Base-by-base conservation (phyloP, 92 coral and sea anemone genomes). In the Zoanthus gigantus region DNA sequence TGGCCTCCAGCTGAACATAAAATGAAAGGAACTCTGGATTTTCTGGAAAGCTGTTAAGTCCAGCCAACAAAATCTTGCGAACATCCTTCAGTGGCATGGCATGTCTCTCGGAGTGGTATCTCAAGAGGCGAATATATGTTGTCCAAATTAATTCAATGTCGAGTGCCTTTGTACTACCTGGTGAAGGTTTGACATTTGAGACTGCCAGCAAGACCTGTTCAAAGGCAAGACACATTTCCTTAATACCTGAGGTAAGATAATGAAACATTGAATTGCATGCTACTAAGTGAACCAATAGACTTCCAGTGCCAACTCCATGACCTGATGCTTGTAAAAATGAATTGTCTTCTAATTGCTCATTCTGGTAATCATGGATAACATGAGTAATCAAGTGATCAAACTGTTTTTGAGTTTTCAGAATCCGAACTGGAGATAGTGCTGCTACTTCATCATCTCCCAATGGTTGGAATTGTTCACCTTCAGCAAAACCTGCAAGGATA, bases 251-350 rank as follows among this genome's bases (percentile, higher is more conserved):
- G 60, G 94, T 89, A 83, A 93, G 93, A 85, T 97, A 95, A 48
- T 92, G 92, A 91, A 97, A 97, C 84, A 95, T 72, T 50, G 89
- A 92, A 90, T 89, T 86, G 86, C 98, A 95, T 54, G 91, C 91
- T 71, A 92, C 83, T 17, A 91, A 77, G 89, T 97, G 93, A 15
- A 95, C 92, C 13, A 86, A 77, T 45, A 86, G 56, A 88, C 88
- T 82, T 34, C 93, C 93, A 29, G 74, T 81, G 50, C 86, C 77
- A 47, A 76, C 65, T 14, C 90, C 61, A 30, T 77, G 79, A 63
- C 88, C 83, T 61, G 69, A 66, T 29, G 78, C 90, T 52, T 34
- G 85, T 15, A 78, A 77, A 68, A 53, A 30, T 61, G 83, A 68
- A 66, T 52, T 48, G 18, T 29, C 69, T 57, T 7, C 84, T 48